Percentiles rank a stretch among this genome's conserved stretches.
These are phyloP conservation scores for Panonychus citri DNA, from an alignment of 1,140 invertebrate genomes.

Conservation along the genomic window DNA sequence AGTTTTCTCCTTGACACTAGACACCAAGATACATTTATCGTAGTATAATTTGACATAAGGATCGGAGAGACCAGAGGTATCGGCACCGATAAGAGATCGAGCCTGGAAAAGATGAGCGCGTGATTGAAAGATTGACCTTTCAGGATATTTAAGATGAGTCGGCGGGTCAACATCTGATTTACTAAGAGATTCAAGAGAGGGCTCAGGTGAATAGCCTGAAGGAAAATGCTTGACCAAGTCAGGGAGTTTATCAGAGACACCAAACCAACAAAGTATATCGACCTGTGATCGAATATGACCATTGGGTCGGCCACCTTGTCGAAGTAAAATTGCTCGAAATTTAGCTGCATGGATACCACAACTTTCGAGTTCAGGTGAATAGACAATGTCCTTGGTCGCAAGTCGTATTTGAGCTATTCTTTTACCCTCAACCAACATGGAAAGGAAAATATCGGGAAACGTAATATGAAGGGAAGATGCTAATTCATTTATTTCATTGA, in stretches of 20 bases:
- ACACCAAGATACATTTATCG: constrained; percentile 26
- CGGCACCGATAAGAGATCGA: constrained; percentile 60
- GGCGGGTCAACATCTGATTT: not conserved
- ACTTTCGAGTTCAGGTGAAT: constrained; percentile 53
- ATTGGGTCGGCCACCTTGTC: constrained; percentile 29
- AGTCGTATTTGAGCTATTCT: constrained; percentile 58
- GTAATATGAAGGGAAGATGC: constrained; percentile 48
- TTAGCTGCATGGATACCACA: constrained; percentile 49
- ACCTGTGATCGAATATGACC: not conserved
- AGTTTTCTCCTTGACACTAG: constrained; percentile 66
- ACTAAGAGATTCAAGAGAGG: not conserved
- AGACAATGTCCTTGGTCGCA: constrained; percentile 46
- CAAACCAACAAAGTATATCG: not conserved
- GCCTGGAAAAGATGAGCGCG: constrained; percentile 72
- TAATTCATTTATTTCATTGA: not conserved
- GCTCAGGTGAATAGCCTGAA: not conserved
- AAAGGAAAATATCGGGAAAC: constrained; percentile 65
- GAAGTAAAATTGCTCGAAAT: constrained; percentile 54
- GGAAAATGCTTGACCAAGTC: not conserved
- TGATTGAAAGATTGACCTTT: constrained; percentile 42
- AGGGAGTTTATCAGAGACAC: not conserved
- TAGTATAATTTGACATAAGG: constrained; percentile 53
- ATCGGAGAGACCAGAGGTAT: constrained; percentile 70
- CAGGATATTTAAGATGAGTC: constrained; percentile 8
- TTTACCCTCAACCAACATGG: constrained; percentile 58